Percentiles rank a stretch among this genome's conserved stretches.
Evolutionary conservation across 2,888 invertebrate species (phyloP).

Genomic region (Lithophane leautieri): DNA sequence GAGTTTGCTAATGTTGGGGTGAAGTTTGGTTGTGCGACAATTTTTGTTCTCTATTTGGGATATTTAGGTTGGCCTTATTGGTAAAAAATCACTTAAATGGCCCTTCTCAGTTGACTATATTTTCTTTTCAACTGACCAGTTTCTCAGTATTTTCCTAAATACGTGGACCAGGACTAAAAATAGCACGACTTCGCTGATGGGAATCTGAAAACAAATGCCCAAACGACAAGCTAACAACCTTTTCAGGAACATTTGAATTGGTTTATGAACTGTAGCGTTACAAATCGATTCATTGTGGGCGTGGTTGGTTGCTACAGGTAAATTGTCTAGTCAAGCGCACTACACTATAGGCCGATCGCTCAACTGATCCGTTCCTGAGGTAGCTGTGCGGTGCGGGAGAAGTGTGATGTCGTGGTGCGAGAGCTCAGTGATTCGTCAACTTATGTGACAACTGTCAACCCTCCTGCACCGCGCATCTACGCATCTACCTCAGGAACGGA

Average conservation of each 20-base stretch:
- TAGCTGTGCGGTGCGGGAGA: too few species aligned
- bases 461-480: too few species aligned
- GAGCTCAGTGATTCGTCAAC: too few species aligned
- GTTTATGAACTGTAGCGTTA: not conserved
- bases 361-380: too few species aligned
- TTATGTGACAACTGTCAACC: too few species aligned
- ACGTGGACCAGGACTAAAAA: not conserved
- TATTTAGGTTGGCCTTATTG: constrained; percentile 3
- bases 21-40: not conserved
- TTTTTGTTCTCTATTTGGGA: not conserved
- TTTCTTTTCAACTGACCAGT: too few species aligned
- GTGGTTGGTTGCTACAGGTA: not conserved
- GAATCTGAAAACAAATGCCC: not conserved
- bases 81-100: too few species aligned
- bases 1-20: constrained; percentile 3
- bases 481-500: too few species aligned
- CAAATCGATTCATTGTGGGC: not conserved
- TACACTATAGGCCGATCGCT: not conserved
- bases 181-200: not conserved
- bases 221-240: not conserved
- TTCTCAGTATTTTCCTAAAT: too few species aligned
- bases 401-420: too few species aligned
- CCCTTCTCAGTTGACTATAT: not conserved
- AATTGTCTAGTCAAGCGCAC: too few species aligned
- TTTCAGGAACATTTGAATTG: constrained; percentile 7